These are phyloP conservation scores for Pristionchus japonicus DNA, from an alignment of 2,888 invertebrate species.

Conservation along the genomic window DNA sequence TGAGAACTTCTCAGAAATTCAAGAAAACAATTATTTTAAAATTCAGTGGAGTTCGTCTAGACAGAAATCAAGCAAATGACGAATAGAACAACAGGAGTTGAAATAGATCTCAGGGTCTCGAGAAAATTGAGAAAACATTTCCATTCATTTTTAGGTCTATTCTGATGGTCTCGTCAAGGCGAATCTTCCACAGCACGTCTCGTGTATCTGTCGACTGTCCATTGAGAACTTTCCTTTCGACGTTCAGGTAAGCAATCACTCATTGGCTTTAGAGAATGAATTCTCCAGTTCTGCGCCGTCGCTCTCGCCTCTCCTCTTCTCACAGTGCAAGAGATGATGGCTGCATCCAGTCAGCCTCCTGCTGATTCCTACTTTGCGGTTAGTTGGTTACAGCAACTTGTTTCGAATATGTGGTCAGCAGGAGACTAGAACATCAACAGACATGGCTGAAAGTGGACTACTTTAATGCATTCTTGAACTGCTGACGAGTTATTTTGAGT, in stretches of 20 bases:
- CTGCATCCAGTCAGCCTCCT: slow-evolving; percentile 68
- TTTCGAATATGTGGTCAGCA: too few relatives aligned
- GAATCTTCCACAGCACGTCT: slow-evolving; percentile 71
- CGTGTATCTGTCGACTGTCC: slow-evolving; percentile 68
- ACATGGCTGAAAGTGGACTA: not conserved
- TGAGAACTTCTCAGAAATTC: not conserved
- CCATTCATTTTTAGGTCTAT: slow-evolving; percentile 36
- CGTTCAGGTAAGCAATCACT: slow-evolving; percentile 52
- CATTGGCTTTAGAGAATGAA: not conserved
- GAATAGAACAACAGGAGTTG: not conserved
- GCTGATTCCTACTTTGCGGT: slow-evolving; percentile 69
- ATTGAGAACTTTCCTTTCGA: slow-evolving; percentile 68
- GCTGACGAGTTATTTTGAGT: not conserved
- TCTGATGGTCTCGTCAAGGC: slow-evolving; percentile 56
- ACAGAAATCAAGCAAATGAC: not conserved
- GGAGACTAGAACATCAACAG: too few relatives aligned
- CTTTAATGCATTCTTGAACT: not conserved
- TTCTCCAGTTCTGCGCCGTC: slow-evolving; percentile 66
- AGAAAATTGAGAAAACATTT: not conserved
- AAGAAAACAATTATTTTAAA: not conserved
- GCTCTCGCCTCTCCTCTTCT: slow-evolving; percentile 68
- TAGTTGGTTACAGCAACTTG: not conserved
- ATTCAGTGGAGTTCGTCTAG: too few relatives aligned
- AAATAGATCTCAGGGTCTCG: not conserved
- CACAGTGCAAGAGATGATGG: slow-evolving; percentile 69